phyloP scores from a whole-genome alignment of 1,140 invertebrate genomes.

The Drosophila sturtevanti region DNA sequence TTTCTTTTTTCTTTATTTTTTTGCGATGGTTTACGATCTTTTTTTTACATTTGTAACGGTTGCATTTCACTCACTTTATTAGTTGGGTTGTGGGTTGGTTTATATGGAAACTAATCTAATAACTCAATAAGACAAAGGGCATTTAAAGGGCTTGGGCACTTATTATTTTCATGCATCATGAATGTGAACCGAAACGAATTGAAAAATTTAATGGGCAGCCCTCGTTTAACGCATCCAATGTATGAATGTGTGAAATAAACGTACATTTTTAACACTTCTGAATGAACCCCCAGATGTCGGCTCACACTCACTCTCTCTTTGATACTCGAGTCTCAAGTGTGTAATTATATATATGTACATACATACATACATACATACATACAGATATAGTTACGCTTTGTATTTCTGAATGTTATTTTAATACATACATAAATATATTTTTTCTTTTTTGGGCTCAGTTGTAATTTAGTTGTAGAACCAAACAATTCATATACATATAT shows the following conservation, averaged over 20 bases:
- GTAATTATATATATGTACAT: constrained; percentile 9
- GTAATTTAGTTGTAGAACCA: constrained; percentile 10
- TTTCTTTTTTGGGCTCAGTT: constrained; percentile 3
- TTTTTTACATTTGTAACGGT: no score
- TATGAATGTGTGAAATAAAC: not conserved
- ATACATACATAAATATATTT: no score
- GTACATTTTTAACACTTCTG: not conserved
- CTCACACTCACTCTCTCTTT: not conserved
- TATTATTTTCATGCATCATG: not conserved
- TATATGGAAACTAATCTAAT: no score
- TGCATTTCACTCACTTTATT: no score
- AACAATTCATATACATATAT: not conserved
- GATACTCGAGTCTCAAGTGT: not conserved
- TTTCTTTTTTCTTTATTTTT: no score
- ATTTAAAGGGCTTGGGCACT: not conserved
- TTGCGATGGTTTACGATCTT: no score
- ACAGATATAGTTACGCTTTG: not conserved
- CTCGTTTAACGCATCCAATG: not conserved
- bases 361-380: no score
- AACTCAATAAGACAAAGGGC: not conserved
- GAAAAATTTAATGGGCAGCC: not conserved
- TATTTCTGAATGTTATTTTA: no score
- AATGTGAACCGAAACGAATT: not conserved
- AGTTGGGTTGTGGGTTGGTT: no score
- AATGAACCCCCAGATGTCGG: constrained; percentile 1